Evolutionary conservation across 2,888 invertebrate genomes (phyloP).

Genomic region (Agelastica alni): DNA sequence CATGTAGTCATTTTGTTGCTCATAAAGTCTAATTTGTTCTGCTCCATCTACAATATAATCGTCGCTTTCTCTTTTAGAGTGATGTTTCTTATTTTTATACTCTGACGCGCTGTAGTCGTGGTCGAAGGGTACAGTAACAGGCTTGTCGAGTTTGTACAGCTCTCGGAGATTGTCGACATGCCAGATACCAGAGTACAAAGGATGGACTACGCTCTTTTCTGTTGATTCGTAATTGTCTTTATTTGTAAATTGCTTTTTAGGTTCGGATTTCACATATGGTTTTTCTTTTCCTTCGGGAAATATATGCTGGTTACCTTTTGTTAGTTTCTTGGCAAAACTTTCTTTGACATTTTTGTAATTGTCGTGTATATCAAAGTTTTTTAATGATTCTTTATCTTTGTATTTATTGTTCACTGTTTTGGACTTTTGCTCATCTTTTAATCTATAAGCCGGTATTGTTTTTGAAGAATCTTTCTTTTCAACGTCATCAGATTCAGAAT

Average conservation of each 20-base stretch:
- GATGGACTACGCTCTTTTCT: slow-evolving; percentile 31
- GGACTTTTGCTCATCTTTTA: background rate
- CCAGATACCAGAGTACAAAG: slow-evolving; percentile 47
- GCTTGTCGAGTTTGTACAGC: slow-evolving; percentile 46
- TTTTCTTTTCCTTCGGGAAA: slow-evolving; percentile 26
- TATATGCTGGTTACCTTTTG: slow-evolving; percentile 19
- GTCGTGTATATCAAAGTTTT: slow-evolving; percentile 18
- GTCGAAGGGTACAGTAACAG: slow-evolving; percentile 50
- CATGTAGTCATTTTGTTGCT: slow-evolving; percentile 7
- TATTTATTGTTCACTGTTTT: slow-evolving; percentile 7
- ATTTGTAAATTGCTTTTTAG: slow-evolving; percentile 25
- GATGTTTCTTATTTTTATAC: slow-evolving; percentile 34
- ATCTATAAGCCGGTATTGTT: slow-evolving; percentile 11
- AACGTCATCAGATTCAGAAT: slow-evolving; percentile 3
- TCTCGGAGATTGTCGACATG: slow-evolving; percentile 42
- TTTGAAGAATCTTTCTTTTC: slow-evolving; percentile 10
- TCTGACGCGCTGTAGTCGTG: slow-evolving; percentile 48
- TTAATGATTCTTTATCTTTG: slow-evolving; percentile 2
- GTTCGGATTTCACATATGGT: slow-evolving; percentile 11
- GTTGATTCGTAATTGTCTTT: slow-evolving; percentile 30
- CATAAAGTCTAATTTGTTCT: slow-evolving; percentile 9
- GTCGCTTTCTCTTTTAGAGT: slow-evolving; percentile 16
- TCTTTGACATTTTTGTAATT: slow-evolving; percentile 20
- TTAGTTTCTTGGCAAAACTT: slow-evolving; percentile 17
- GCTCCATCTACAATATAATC: slow-evolving; percentile 14